Conservation (phyloP, 2,888 invertebrate species). For the Dexiosoma caninum region DNA sequence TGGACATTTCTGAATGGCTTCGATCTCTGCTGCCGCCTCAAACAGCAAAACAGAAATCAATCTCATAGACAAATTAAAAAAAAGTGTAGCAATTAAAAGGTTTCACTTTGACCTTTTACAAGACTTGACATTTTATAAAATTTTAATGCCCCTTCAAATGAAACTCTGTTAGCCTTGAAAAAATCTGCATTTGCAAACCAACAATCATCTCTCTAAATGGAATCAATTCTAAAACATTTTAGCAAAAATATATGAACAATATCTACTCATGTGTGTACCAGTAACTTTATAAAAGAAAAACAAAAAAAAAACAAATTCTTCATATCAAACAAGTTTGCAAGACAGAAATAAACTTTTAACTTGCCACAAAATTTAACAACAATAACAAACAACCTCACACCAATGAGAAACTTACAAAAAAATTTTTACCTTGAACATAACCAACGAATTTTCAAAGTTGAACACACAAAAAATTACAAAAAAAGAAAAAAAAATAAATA, state of each 20-base stretch:
- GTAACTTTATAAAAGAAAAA: background rate
- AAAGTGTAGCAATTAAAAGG: no score
- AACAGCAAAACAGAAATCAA: no score
- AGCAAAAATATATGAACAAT: background rate
- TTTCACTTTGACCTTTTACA: background rate
- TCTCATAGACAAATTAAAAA: no score
- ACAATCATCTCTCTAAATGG: slow-evolving; percentile 1
- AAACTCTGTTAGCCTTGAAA: slow-evolving; percentile 45
- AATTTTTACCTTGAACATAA: slow-evolving; percentile 62
- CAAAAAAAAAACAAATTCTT: background rate
- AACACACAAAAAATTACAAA: slow-evolving; percentile 29
- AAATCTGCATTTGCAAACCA: background rate
- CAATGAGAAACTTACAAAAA: slow-evolving; percentile 53
- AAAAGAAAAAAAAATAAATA: slow-evolving; percentile 13
- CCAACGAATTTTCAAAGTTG: slow-evolving; percentile 64
- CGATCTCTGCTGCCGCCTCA: no score
- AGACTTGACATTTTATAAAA: background rate
- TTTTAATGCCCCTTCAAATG: background rate
- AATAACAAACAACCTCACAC: slow-evolving; percentile 15
- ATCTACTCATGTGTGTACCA: no score
- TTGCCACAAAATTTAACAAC: slow-evolving; percentile 15
- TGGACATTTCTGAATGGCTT: no score
- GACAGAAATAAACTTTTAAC: slow-evolving; percentile 9
- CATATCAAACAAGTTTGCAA: slow-evolving; percentile 50
- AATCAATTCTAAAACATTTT: slow-evolving; percentile 35